phyloP scores from a whole-genome alignment of 2,797 vertebrate genomes.

The Thunnus albacares region DNA sequence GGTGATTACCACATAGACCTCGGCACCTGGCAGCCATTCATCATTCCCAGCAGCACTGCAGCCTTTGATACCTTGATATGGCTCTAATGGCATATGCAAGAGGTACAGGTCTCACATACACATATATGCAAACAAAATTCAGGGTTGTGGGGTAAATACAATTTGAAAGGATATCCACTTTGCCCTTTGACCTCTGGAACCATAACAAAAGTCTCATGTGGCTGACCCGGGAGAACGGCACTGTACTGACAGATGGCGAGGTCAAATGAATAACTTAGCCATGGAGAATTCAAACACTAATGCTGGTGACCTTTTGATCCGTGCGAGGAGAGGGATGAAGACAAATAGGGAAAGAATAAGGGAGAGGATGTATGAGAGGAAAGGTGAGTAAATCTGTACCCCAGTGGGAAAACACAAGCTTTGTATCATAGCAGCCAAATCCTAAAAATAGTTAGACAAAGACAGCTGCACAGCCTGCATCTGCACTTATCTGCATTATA shows the following conservation, averaged over 20 bases:
- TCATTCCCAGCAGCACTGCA: conserved; percentile 63
- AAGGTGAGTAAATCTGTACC: conserved; percentile 41
- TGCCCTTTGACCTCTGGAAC: conserved; percentile 66
- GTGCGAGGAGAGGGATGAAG: conserved; percentile 28
- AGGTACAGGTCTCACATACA: conserved; percentile 47
- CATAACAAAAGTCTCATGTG: conserved; percentile 72
- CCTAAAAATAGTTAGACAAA: conserved; percentile 23
- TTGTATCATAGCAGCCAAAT: conserved; percentile 25
- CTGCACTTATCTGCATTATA: conserved; percentile 21
- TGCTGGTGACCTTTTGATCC: conserved; percentile 56
- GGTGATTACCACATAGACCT: conserved; percentile 64
- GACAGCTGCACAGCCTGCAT: not conserved
- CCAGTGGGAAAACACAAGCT: conserved; percentile 17
- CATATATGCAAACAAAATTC: conserved; percentile 53
- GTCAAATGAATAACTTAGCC: conserved; percentile 69
- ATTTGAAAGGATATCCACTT: conserved; percentile 74
- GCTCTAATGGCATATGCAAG: conserved; percentile 39
- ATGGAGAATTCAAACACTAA: conserved; percentile 70
- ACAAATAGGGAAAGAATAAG: conserved; percentile 28
- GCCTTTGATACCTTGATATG: conserved; percentile 67
- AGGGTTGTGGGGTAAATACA: conserved; percentile 36
- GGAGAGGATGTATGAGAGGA: conserved; percentile 10
- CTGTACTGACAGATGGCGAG: conserved; percentile 65
- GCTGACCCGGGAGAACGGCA: conserved; percentile 54
- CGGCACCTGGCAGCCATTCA: conserved; percentile 80